Base-by-base conservation (phyloP, 53 echinoderm and acorn worm species). In the Mesocentrotus franciscanus region DNA sequence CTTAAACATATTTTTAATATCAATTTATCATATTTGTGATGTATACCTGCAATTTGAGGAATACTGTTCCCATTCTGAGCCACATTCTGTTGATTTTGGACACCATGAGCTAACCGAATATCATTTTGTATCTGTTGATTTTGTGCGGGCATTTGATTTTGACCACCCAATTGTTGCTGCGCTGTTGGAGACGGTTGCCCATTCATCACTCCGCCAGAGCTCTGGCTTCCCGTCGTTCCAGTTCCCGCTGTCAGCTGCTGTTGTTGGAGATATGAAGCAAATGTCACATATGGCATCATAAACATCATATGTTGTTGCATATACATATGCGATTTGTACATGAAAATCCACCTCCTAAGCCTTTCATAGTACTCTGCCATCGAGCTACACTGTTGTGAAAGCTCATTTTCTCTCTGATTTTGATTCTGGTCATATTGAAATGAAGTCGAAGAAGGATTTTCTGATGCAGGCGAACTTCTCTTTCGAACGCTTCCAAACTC, bases 241-340 rank as follows among this genome's bases (percentile, higher is more conserved):
- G 39, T 70, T 62, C 66, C 87, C 56, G 87, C 30, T 56, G 64
- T 4, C 42, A 49, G 49, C 58, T 93, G 94, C 64, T 85, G 95
- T 61, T 70, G 87, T 39, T 94, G 95, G 35, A 94, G 85, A 30
- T 66, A 85, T 20, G 95, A 56, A 33, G 95, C 95, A n/a, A 85
- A 68, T 17, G 87, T 66, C 26, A 94, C 71, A 49, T 94, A 94
- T 14, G 95, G 95, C 95, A 94, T 85, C 95, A 94, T 94, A 11
- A 71, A 71, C 36, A 42, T 62, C 95, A 85, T 94, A n/a, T 94
- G 42, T 64, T 85, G 87, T 42, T 85, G 85, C 87, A 70, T 94
- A 56, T 85, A 94, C 17, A 24, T 6, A 24, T 94, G 95, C 42
- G 70, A 66, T 92, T 49, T 71, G 74, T 71, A 92, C 92, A 92